Base-by-base conservation (phyloP, 2,113 vertebrate species). In the Clarias batrachus region DNA sequence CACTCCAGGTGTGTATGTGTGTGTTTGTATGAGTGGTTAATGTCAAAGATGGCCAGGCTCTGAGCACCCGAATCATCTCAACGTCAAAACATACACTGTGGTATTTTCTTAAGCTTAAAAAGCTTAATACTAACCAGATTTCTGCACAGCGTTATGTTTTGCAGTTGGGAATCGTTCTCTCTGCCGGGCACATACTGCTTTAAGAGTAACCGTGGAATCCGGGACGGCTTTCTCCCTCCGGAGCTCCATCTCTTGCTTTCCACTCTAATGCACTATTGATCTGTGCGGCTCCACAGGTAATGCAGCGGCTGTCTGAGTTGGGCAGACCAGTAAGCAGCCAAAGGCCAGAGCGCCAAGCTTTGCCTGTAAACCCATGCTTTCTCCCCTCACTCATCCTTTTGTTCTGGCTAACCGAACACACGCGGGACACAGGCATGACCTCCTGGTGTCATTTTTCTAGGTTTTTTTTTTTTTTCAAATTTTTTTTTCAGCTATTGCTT, bases 241-340 rank as follows among this genome's bases (percentile, higher is more conserved):
- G 88, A 88, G 56, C 66, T 80, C 59, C 73, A 88, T 82, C 86
- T 86, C 86, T 41, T 30, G 84, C 88, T 89, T 87, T 87, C 91
- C 68, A 88, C 76, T 89, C 89, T 93, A 93, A 94, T 94, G 92
- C 91, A 91, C 90, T 93, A 93, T 93, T 81, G 92, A 94, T 93
- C 91, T 76, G 74, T 71, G 87, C 88, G 89, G 82, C 91, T 89
- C 91, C 87, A 85, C 91, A 83, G 92, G 91, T 93, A 88, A 85
- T 83, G 84, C 82, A 73, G 86, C 74, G 87, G 27, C 63, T 19
- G 84, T 85, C 89, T 90, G 77, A 87, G 71, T 83, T 65, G 70
- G 86, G 87, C 90, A 91, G 83, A 89, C 21, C 56, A 85, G 78
- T 27, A 77, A 48, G 73, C 86, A 71, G 41, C 5, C 13, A 85